Evolutionary conservation across 1,140 invertebrate genomes (phyloP), one percentile per base, ranked within the genome.

Genomic region (Drosophila equinoxialis): DNA sequence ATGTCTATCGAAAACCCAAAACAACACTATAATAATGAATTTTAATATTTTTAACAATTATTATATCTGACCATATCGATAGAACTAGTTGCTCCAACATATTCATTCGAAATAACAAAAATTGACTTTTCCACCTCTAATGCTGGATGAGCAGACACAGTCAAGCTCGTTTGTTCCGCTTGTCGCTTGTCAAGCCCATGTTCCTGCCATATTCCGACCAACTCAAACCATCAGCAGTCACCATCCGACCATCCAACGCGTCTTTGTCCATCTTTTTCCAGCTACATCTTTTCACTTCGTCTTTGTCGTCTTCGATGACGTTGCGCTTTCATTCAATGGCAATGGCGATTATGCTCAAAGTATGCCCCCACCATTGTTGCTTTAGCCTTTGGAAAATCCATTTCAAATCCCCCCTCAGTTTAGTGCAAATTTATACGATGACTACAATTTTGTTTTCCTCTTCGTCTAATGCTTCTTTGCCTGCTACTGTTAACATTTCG

Each of bases 401-500:
- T 87, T 89, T 73, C 68, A 70, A 87, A 87, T 89, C 74, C 57
- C 85, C 85, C 84, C 45, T 51, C 80, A 89, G 84, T 89, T 87
- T 87, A 89, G 84, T 84, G 84, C 70, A 79, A 87, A 89, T 87
- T 89, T 87, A 89, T 87, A 74, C 84, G 71, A 39, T 80, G 77
- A 70, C 67, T 65, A 55, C 65, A 70, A 64, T 72, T 68, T 68
- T 63, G 55, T 68, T 48, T 74, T 65, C 48, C 4, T 65, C 54
- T 48, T n/a, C n/a, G 2, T 45, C 39, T 54, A 48, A 10, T 23
- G 8, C 41, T 30, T 37, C 26, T 14, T 20, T 14, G 33, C 39
- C 26, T 14, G 33, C 42, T 65, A 60, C 37, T 64, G 42, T 71
- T 33, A 51, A 62, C 41, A 60, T 64, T 62, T 59, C 65, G 58